These are phyloP conservation scores for Anguilla anguilla DNA, from an alignment of 2,797 vertebrate species.

Conservation along the genomic window DNA sequence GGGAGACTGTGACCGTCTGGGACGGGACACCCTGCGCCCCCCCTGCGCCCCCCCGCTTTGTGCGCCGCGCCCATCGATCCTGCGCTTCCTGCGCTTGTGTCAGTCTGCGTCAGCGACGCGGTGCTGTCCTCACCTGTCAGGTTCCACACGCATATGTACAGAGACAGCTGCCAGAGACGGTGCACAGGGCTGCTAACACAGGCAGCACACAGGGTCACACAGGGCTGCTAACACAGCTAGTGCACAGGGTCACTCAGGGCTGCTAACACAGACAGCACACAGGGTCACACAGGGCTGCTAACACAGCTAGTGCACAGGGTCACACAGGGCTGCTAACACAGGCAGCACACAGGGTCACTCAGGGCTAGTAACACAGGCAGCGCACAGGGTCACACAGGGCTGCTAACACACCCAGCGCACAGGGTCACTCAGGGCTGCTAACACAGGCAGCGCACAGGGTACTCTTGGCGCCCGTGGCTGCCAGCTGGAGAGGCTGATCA, in stretches of 20 bases:
- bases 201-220: not conserved
- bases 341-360: too few species aligned
- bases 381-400: not conserved
- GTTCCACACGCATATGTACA: conserved; percentile 33
- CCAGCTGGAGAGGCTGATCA: too few species aligned
- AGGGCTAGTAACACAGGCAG: too few species aligned
- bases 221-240: not conserved
- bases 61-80: conserved; percentile 53
- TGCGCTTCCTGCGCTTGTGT: conserved; percentile 13
- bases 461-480: too few species aligned
- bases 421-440: not conserved
- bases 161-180: too few species aligned
- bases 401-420: not conserved
- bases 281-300: not conserved
- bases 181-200: too few species aligned
- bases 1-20: conserved; percentile 49
- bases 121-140: not conserved
- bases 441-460: not conserved
- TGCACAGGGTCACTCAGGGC: not conserved
- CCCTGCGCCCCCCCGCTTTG: conserved; percentile 48
- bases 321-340: too few species aligned
- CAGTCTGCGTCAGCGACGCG: not conserved
- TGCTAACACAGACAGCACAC: not conserved
- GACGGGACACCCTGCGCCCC: conserved; percentile 36
- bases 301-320: not conserved